Percentiles rank a stretch among this genome's conserved stretches.
Conservation (phyloP, 2,888 invertebrate species). For the Ganaspis brasiliensis region DNA sequence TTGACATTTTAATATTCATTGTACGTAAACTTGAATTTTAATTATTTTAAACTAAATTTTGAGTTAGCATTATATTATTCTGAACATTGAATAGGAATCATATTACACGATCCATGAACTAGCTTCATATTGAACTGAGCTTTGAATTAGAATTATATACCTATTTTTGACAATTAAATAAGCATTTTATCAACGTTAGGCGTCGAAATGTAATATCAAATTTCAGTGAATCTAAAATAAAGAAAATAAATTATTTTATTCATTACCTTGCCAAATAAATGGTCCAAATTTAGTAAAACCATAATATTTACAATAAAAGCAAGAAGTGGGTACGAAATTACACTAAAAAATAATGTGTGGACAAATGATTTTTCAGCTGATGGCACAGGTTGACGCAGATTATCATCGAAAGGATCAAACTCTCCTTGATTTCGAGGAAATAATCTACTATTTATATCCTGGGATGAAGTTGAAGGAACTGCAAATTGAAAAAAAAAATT, state of each 20-base stretch:
- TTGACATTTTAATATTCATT: too few relatives aligned
- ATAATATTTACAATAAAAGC: slow-evolving; percentile 71
- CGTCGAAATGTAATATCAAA: not conserved
- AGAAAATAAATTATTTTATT: slow-evolving; percentile 59
- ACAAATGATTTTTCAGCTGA: not conserved
- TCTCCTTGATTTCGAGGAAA: not conserved
- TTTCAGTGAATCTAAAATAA: slow-evolving; percentile 75
- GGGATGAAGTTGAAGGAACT: not conserved
- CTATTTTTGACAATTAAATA: too few relatives aligned
- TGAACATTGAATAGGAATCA: too few relatives aligned
- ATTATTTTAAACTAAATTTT: not conserved
- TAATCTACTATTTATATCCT: not conserved
- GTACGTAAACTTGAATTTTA: too few relatives aligned
- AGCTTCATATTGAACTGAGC: too few relatives aligned
- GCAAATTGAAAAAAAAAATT: too few relatives aligned
- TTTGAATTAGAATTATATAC: too few relatives aligned
- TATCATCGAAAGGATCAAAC: not conserved
- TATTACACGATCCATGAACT: too few relatives aligned
- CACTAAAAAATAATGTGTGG: not conserved
- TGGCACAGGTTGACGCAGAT: not conserved
- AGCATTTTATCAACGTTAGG: too few relatives aligned
- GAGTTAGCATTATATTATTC: too few relatives aligned
- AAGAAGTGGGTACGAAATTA: slow-evolving; percentile 62
- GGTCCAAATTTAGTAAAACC: slow-evolving; percentile 55
- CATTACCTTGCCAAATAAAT: slow-evolving; percentile 43